phyloP scores from a whole-genome alignment of 2,888 invertebrate species.

The Drosophila kuntzei region DNA sequence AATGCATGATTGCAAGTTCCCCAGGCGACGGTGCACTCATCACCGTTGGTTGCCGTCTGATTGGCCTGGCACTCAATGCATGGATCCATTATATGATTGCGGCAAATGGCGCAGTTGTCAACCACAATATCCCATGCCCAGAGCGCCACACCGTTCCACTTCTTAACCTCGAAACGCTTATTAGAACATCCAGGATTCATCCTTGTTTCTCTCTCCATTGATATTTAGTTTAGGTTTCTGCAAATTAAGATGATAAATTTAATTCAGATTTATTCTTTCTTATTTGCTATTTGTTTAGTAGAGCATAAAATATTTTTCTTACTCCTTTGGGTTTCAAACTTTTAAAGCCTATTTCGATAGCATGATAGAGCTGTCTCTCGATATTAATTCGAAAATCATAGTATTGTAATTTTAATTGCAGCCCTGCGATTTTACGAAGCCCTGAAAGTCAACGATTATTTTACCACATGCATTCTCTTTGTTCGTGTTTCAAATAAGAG shows the following conservation, averaged over 20 bases:
- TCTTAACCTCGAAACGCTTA: conserved; percentile 28
- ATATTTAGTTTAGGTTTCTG: not conserved
- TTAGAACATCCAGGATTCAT: not conserved
- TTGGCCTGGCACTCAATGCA: conserved; percentile 55
- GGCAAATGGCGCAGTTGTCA: conserved; percentile 53
- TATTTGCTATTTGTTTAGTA: no score
- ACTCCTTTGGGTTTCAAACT: no score
- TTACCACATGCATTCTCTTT: no score
- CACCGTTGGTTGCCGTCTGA: not conserved
- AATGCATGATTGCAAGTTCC: conserved; percentile 50
- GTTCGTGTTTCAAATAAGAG: no score
- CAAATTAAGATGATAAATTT: conserved; percentile 1
- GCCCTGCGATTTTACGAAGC: no score
- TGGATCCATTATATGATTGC: conserved; percentile 46
- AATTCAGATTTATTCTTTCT: not conserved
- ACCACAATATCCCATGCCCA: conserved; percentile 35
- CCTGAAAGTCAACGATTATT: no score
- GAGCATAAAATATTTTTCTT: no score
- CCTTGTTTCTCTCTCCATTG: not conserved
- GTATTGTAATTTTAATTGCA: no score
- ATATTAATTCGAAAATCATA: no score
- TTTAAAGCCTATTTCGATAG: no score
- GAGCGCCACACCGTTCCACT: conserved; percentile 13
- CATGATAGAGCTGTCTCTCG: no score
- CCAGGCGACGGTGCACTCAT: conserved; percentile 39